Percentiles rank a stretch among this genome's conserved stretches.
phyloP scores from a whole-genome alignment of 2,113 vertebrate species.

The Pseudorhombus dupliciocellatus region DNA sequence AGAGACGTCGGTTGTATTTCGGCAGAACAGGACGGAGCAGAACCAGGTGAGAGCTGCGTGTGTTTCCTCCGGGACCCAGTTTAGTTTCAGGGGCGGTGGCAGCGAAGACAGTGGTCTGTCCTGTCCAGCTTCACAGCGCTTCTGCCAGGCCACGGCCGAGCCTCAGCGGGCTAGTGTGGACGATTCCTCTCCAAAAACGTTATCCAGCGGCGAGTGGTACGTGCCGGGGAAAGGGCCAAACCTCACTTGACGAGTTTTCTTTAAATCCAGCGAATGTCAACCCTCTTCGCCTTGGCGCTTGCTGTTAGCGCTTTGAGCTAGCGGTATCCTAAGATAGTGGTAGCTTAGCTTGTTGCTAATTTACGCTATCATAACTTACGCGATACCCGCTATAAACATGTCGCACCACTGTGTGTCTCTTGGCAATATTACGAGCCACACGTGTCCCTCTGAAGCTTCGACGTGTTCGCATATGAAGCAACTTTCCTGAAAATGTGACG shows the following conservation, averaged over 20 bases:
- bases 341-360: conserved; percentile 60
- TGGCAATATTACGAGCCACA: not conserved
- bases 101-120: conserved; percentile 50
- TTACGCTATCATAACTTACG: conserved; percentile 11
- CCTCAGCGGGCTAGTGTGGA: conserved; percentile 40
- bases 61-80: not conserved
- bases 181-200: not conserved
- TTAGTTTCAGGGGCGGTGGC: conserved; percentile 78
- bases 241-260: too few relatives aligned
- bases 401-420: fast-evolving
- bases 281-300: not conserved
- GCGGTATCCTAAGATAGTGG: not conserved
- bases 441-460: fast-evolving
- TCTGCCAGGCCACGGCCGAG: conserved; percentile 60
- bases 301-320: conserved; percentile 1
- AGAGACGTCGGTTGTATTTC: conserved; percentile 54
- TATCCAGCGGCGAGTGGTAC: not conserved
- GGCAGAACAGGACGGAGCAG: conserved; percentile 62
- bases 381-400: not conserved
- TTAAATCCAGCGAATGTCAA: not conserved
- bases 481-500: not conserved
- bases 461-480: not conserved
- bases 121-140: conserved; percentile 34
- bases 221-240: not conserved
- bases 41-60: conserved; percentile 67